Base-by-base conservation (phyloP, 23 tunicate genomes). In the Trididemnum miniatum region DNA sequence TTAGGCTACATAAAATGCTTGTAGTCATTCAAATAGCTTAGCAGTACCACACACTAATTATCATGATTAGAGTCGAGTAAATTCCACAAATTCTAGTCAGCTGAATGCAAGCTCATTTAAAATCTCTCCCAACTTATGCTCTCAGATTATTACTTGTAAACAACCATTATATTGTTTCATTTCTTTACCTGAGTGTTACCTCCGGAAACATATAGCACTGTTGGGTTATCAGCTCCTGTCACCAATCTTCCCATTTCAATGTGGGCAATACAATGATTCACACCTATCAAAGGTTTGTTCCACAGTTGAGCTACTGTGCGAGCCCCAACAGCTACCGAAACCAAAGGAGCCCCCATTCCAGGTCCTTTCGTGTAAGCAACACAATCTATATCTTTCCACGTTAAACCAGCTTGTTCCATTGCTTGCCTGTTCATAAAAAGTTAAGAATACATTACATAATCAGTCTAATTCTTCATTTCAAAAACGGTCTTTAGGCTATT, bases 241-340 rank as follows among this genome's bases (percentile, higher is more conserved):
- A 96, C 77, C 49, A 91, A 72, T 29, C 99, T 64, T 2, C 99
- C 99, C 99, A 96, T 96, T 81, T 96, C 99, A 80, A 96, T 96
- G 69, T 96, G 99, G 25, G 99, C 99, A 35, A 96, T 96, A 77
- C 99, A 96, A 60, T 96, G 99, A 79, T 96, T 96, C 0, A 96
- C 99, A 28, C 93, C 97, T 32, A 96, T 44, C 1, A 96, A 67
- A 5, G 99, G 99, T 38, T 91, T 91, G 26, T 91, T 65, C 99
- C 99, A 96, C 15, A 96, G 35, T 37, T 96, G 99, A 26, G 99
- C 90, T 0, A 96, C 80, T 23, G 99, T 93, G 50, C 99, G 81
- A 0, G 99, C 99, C 34, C 86, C 97, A 27, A 96, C 88, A 1
- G 97, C 99, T 1, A 93, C 96, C 28, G 97, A 87, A 44, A 96